Base-by-base conservation (phyloP, 2,888 invertebrate species). In the Caenorhabditis imperialis region DNA sequence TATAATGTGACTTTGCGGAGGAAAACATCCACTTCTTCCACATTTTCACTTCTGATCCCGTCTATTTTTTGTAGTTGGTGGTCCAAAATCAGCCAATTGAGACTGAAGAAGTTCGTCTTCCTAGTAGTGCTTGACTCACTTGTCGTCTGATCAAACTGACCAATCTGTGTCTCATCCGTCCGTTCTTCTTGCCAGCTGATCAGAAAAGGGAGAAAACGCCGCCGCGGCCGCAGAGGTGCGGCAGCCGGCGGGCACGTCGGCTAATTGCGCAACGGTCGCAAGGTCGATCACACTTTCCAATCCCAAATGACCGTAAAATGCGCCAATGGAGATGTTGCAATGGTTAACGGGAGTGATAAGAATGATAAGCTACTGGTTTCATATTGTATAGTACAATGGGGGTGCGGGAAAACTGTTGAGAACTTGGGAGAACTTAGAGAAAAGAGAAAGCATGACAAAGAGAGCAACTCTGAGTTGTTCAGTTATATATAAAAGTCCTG, bases 261-360 rank as follows among this genome's bases (percentile, higher is more conserved):
- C 73, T 73, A 73, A 73, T 73, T 73, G 65, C 73, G 73, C 73
- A 73, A 73, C 73, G 44, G 54, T 73, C 60, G 62, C 62, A 71
- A 71, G 71, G 71, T 71, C 71, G 54, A 61, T 71, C 61, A 71
- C 71, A 62, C 62, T 71, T 71, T 67, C 50, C 57, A 67, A 48
- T 67, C 51, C 67, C 37, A 67, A 57, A 67, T 67, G 57, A 57
- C 67, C 67, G 67, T 67, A 67, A 57, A 67, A 67, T 67, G 67
- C 67, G 67, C 50, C 67, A 67, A 57, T 27, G 27, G 40, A 37
- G 30, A 57, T 57, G 67, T 67, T 67, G 67, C 57, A 67, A 57
- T 16, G 38, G 22, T 16, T 22, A n/a, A 22, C 50, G n/a, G n/a
- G n/a, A n/a, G n/a, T n/a, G n/a, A n/a, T n/a, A n/a, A 38, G 25